These are phyloP conservation scores for Sarcophaga rosellei DNA, from an alignment of 2,888 invertebrate genomes.

Conservation along the genomic window DNA sequence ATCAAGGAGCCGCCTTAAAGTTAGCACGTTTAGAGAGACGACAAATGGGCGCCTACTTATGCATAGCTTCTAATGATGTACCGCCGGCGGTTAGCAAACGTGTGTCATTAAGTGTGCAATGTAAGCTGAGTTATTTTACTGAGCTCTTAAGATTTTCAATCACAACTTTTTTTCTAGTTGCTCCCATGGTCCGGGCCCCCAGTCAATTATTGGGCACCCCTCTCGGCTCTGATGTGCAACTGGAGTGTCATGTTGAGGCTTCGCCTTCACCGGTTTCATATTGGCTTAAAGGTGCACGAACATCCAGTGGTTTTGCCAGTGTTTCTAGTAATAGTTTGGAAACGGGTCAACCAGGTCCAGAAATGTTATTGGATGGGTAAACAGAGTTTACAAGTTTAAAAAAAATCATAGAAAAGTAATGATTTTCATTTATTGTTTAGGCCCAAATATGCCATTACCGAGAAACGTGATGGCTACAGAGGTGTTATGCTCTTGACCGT, in stretches of 20 bases:
- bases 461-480: slow-evolving; percentile 80
- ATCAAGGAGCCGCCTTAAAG: slow-evolving; percentile 88
- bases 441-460: slow-evolving; percentile 81
- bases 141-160: not conserved
- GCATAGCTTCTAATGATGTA: slow-evolving; percentile 95
- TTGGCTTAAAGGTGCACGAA: slow-evolving; percentile 81
- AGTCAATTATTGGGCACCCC: slow-evolving; percentile 94
- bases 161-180: slow-evolving; percentile 83
- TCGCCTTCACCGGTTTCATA: slow-evolving; percentile 85
- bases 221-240: slow-evolving; percentile 90
- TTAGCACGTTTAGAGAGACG: slow-evolving; percentile 91
- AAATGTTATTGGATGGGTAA: slow-evolving; percentile 93
- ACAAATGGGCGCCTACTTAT: slow-evolving; percentile 96
- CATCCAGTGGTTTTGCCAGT: slow-evolving; percentile 78
- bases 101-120: slow-evolving; percentile 93
- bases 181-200: slow-evolving; percentile 93
- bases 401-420: not conserved
- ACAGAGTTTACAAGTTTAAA: slow-evolving; percentile 71
- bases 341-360: slow-evolving; percentile 81
- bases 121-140: slow-evolving; percentile 84
- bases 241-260: slow-evolving; percentile 94
- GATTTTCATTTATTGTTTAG: slow-evolving; percentile 69
- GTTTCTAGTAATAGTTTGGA: slow-evolving; percentile 76
- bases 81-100: slow-evolving; percentile 95
- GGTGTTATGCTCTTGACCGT: slow-evolving; percentile 81